Conservation (phyloP, 2,888 invertebrate species). For the Endotricha flammealis region DNA sequence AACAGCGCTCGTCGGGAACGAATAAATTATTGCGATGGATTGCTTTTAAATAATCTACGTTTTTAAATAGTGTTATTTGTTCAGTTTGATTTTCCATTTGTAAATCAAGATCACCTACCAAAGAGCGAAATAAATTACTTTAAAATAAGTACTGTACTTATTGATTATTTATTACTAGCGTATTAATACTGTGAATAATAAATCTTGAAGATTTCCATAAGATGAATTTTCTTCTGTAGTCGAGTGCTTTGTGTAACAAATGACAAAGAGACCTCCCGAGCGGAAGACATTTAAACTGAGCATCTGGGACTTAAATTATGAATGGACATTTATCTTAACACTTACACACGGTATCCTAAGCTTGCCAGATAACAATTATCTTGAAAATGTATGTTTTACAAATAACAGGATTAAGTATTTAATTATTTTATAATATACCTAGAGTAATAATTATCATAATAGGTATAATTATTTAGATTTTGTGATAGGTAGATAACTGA, state of each 20-base stretch:
- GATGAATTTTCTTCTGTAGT: constrained; percentile 47
- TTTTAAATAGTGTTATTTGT: background rate
- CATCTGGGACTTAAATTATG: constrained; percentile 44
- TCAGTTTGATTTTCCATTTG: background rate
- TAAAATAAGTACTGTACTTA: too few species aligned
- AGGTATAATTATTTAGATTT: too few species aligned
- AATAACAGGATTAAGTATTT: too few species aligned
- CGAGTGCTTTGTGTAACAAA: constrained; percentile 46
- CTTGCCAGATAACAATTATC: background rate
- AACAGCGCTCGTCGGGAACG: constrained; percentile 41
- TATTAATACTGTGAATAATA: too few species aligned
- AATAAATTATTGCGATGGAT: constrained; percentile 53
- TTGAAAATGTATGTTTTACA: constrained; percentile 2
- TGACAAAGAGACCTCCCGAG: constrained; percentile 45
- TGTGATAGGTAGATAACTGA: too few species aligned
- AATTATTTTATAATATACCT: too few species aligned
- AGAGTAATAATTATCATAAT: too few species aligned
- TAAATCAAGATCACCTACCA: too few species aligned
- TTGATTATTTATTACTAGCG: too few species aligned
- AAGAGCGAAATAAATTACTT: too few species aligned
- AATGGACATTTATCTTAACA: constrained; percentile 27
- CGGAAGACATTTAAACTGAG: constrained; percentile 54
- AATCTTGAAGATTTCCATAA: constrained; percentile 35
- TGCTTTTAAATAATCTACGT: constrained; percentile 38
- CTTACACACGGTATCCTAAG: constrained; percentile 6